Percentiles rank a stretch among this genome's conserved stretches.
Evolutionary conservation across 2,888 invertebrate species (phyloP).

Genomic region (Volucella inflata): DNA sequence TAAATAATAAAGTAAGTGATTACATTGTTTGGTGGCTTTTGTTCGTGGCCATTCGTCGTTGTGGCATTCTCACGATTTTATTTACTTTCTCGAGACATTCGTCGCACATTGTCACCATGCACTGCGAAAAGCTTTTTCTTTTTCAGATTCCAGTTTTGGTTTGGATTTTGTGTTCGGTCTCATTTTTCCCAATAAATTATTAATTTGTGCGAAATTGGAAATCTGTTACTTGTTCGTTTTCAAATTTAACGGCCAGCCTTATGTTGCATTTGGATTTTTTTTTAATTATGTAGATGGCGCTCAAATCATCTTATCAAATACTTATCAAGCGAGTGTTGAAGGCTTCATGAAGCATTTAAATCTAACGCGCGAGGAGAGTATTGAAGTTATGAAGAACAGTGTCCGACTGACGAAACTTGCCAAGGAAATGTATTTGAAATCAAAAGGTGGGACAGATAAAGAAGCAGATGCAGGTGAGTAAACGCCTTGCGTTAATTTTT

Average conservation of each 20-base stretch:
- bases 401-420: constrained; percentile 90
- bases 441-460: constrained; percentile 82
- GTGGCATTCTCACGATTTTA: constrained; percentile 47
- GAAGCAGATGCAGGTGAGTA: constrained; percentile 47
- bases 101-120: constrained; percentile 40
- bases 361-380: constrained; percentile 87
- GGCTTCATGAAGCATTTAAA: constrained; percentile 90
- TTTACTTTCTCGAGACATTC: constrained; percentile 11
- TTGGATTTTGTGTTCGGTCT: constrained; percentile 7
- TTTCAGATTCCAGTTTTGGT: neutral
- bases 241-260: constrained; percentile 58
- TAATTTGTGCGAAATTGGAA: neutral
- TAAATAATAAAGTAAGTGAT: constrained; percentile 1
- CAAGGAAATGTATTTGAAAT: constrained; percentile 85
- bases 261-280: constrained; percentile 5
- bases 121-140: constrained; percentile 20
- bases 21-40: constrained; percentile 1
- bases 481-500: too few species aligned
- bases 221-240: constrained; percentile 11
- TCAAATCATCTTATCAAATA: constrained; percentile 93
- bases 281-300: constrained; percentile 88
- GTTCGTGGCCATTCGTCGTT: constrained; percentile 30
- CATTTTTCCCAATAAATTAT: constrained; percentile 29
- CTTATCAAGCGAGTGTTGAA: constrained; percentile 93
- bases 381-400: constrained; percentile 89